A percentile compares a stretch with the other conserved stretches of the same genome.
Evolutionary conservation across 2,113 vertebrate genomes (phyloP).

Genomic region (Anser brachyrhynchus): DNA sequence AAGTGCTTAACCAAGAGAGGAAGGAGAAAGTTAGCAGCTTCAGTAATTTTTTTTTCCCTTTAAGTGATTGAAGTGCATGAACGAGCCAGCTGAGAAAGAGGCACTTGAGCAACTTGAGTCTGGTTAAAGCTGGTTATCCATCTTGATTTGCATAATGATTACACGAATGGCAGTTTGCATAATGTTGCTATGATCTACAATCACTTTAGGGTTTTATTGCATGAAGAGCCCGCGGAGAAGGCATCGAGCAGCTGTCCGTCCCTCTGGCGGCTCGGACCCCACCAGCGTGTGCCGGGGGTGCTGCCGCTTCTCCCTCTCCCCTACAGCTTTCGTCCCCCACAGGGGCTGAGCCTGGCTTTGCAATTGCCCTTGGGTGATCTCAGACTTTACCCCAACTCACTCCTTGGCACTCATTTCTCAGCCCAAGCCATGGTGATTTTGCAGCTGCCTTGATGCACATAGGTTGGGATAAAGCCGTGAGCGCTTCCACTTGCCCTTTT

Average conservation of each 20-base stretch:
- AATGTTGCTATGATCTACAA: conserved; percentile 15
- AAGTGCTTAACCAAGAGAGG: not conserved
- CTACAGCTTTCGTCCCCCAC: fast-evolving
- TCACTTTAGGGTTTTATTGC: not conserved
- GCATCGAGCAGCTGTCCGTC: not conserved
- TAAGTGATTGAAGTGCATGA: not conserved
- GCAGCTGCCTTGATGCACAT: fast-evolving
- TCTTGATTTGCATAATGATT: conserved; percentile 64
- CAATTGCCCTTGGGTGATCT: not conserved
- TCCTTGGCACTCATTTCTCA: not conserved
- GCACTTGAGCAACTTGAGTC: conserved; percentile 35
- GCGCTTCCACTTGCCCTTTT: not conserved
- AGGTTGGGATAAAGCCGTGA: fast-evolving
- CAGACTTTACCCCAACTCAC: not conserved
- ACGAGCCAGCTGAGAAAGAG: not conserved
- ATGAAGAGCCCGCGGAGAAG: not conserved
- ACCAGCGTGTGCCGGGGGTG: fast-evolving
- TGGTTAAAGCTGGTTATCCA: conserved; percentile 64
- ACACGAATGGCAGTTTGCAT: conserved; percentile 14
- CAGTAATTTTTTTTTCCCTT: not conserved
- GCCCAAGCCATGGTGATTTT: fast-evolving
- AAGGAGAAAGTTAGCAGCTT: not conserved
- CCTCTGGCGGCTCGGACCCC: fast-evolving
- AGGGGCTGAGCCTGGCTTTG: not conserved
- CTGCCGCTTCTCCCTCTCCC: fast-evolving